Percentiles rank a stretch among this genome's conserved stretches.
Conservation (phyloP, 1,140 invertebrate genomes). For the Drosophila nasuta region DNA sequence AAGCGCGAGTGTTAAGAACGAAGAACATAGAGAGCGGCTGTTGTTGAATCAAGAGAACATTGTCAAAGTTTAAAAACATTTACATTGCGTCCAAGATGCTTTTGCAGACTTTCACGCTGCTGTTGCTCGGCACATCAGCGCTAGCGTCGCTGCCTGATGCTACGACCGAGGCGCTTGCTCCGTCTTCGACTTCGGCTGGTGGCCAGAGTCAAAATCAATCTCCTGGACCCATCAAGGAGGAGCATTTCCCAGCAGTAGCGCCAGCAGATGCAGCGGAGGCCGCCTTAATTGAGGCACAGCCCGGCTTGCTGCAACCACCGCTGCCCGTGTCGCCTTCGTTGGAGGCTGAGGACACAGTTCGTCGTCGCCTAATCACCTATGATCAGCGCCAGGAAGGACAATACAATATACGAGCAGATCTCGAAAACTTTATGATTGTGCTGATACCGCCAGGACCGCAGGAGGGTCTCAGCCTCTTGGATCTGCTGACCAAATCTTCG, state of each 20-base stretch:
- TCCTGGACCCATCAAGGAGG: constrained; percentile 36
- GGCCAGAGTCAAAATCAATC: constrained; percentile 3
- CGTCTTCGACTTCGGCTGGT: neutral
- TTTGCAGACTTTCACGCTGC: constrained; percentile 58
- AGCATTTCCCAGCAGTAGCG: constrained; percentile 61
- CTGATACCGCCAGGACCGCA: constrained; percentile 86
- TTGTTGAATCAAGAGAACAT: neutral
- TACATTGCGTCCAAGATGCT: constrained; percentile 40
- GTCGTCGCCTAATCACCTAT: constrained; percentile 83
- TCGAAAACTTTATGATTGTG: constrained; percentile 88
- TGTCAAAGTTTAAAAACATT: neutral
- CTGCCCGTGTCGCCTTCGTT: constrained; percentile 17
- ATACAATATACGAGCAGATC: constrained; percentile 87
- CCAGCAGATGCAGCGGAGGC: constrained; percentile 41
- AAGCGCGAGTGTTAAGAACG: constrained; percentile 76
- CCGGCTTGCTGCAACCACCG: constrained; percentile 43
- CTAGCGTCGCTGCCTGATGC: constrained; percentile 11
- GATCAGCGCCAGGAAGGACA: constrained; percentile 88
- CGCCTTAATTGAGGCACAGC: constrained; percentile 28
- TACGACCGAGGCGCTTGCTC: constrained; percentile 28
- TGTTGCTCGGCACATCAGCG: constrained; percentile 26
- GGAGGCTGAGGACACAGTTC: constrained; percentile 43
- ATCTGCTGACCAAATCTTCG: constrained; percentile 83
- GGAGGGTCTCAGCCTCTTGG: constrained; percentile 80
- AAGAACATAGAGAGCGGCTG: constrained; percentile 32